A percentile compares a stretch with the other conserved stretches of the same genome.
These are phyloP conservation scores for Clarias gariepinus DNA, from an alignment of 2,113 vertebrate genomes.

Conservation along the genomic window DNA sequence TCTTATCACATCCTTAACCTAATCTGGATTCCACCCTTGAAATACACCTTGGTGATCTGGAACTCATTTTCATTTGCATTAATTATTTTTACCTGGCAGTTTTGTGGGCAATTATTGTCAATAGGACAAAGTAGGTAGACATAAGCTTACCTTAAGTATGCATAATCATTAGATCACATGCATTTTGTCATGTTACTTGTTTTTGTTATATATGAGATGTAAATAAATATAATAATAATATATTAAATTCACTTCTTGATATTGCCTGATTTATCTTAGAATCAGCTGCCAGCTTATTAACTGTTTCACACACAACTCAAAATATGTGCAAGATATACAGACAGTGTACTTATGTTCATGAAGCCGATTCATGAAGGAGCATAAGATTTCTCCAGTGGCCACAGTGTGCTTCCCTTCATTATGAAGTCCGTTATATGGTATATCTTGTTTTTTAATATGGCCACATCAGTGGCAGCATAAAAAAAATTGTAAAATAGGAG, in stretches of 20 bases:
- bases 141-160: not conserved
- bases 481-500: conserved; percentile 50
- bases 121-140: not conserved
- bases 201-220: not conserved
- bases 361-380: conserved; percentile 9
- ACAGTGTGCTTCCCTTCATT: conserved; percentile 14
- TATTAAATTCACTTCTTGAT: not conserved
- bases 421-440: conserved; percentile 37
- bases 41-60: not conserved
- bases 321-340: not conserved
- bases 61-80: not conserved
- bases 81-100: not conserved
- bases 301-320: not conserved
- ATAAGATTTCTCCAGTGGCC: conserved; percentile 18
- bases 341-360: not conserved
- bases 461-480: conserved; percentile 22
- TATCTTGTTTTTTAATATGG: conserved; percentile 19
- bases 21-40: not conserved
- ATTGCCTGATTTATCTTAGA: not conserved
- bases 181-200: not conserved
- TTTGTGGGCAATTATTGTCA: not conserved
- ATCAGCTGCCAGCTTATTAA: not conserved
- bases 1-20: not conserved
- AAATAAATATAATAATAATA: not conserved
- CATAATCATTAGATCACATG: not conserved